Conservation (phyloP, 2,888 invertebrate species). For the Xylota sylvarum region DNA sequence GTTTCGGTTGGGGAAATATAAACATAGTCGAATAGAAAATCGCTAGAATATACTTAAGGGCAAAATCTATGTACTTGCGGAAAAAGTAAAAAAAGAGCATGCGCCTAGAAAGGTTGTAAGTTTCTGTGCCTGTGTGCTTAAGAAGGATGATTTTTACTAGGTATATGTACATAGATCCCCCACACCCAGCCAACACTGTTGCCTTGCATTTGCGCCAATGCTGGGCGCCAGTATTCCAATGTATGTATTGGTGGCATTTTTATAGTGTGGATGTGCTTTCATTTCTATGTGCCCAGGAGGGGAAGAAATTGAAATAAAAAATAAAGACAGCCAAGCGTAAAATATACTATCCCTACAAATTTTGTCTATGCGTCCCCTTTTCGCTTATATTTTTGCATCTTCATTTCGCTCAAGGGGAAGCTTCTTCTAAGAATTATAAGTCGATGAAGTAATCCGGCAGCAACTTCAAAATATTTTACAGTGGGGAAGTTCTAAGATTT, state of each 20-base stretch:
- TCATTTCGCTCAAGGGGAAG: slow-evolving; percentile 34
- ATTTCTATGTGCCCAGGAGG: not conserved
- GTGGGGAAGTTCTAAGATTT: slow-evolving; percentile 19
- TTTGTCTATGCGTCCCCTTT: slow-evolving; percentile 6
- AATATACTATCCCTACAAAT: slow-evolving; percentile 5
- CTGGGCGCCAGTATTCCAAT: slow-evolving; percentile 19
- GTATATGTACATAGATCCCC: not conserved
- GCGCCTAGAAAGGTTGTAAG: slow-evolving; percentile 45
- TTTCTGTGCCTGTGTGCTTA: slow-evolving; percentile 37
- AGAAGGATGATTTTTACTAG: slow-evolving; percentile 24
- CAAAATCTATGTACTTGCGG: slow-evolving; percentile 35
- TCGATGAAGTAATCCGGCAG: not conserved
- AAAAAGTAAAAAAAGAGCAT: slow-evolving; percentile 53
- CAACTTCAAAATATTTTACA: not conserved
- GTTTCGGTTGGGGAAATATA: slow-evolving; percentile 38
- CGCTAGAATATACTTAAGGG: slow-evolving; percentile 34
- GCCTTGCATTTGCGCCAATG: slow-evolving; percentile 43
- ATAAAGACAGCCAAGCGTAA: not conserved
- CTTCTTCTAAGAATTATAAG: not conserved
- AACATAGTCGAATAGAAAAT: slow-evolving; percentile 54
- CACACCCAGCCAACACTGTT: not conserved
- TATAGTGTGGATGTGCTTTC: not conserved
- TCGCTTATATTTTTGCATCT: slow-evolving; percentile 13
- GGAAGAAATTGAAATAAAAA: slow-evolving; percentile 7
- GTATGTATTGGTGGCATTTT: not conserved